Base-by-base conservation (phyloP, 2,888 invertebrate species). In the Phortica magna region DNA sequence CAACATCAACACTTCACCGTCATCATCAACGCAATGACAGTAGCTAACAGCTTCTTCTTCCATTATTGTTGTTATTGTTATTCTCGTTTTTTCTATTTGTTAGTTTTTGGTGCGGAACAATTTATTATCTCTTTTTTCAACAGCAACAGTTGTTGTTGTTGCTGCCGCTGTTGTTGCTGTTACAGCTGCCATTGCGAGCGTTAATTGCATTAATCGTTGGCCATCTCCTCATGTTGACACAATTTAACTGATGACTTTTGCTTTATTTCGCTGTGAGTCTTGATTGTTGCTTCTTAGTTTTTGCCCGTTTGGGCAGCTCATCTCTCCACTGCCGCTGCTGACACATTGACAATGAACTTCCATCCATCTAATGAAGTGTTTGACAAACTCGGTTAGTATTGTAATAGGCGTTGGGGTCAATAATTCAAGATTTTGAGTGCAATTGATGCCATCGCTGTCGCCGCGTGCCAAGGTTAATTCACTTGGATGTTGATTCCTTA, bases 301-400 rank as follows among this genome's bases (percentile, higher is more conserved):
- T 59, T 41, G 65, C 77, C 65, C 68, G 77, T 76, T 75, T 65
- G 68, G 74, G 10, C 78, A 77, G 74, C 73, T 80, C 73, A 67
- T 75, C 75, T 71, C 72, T 1, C 42, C 3, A 39, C 42, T 42
- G 77, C 74, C 77, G 79, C 75, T 84, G 79, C 75, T 84, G 86
- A 79, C 82, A 73, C 74, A 76, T 64, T 86, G 86, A 81, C 85
- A 85, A 83, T 85, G 85, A 85, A 85, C 86, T 79, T 76, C 55
- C n/a, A n/a, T 73, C 41, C 59, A 19, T 39, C 39, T 67, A 73
- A 77, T 74, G 31, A 61, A 67, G 41, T 67, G 41, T 67, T 67
- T 41, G 67, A 67, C 41, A 67, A 48, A 48, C 48, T 48, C 7
- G 14, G 48, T 48, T 48, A 48, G 7, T 48, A 48, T 48, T 9